These are phyloP conservation scores for Apantesis nais DNA, from an alignment of 2,888 invertebrate species.

Conservation along the genomic window DNA sequence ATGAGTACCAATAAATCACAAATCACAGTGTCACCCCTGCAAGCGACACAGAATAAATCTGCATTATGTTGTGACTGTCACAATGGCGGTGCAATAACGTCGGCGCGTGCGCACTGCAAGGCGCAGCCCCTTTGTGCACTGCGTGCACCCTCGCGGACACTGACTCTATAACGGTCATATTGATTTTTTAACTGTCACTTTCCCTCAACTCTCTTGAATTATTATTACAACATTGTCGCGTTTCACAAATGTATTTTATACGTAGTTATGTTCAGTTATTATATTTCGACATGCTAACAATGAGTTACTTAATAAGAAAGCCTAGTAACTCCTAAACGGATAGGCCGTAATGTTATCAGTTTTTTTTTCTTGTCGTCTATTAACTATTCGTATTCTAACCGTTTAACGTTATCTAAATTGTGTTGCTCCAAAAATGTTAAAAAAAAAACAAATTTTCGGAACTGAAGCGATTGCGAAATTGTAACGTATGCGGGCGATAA, in stretches of 20 bases:
- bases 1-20: slow-evolving; percentile 48
- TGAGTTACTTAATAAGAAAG: not conserved
- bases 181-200: slow-evolving; percentile 84
- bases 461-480: slow-evolving; percentile 17
- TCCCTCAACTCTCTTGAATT: slow-evolving; percentile 45
- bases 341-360: slow-evolving; percentile 5
- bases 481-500: slow-evolving; percentile 68
- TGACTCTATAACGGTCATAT: slow-evolving; percentile 78
- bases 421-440: slow-evolving; percentile 22
- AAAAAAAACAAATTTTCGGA: slow-evolving; percentile 31
- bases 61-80: slow-evolving; percentile 66
- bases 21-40: slow-evolving; percentile 61
- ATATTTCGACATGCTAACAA: slow-evolving; percentile 5
- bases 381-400: slow-evolving; percentile 22
- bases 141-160: slow-evolving; percentile 78
- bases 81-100: slow-evolving; percentile 63
- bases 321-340: slow-evolving; percentile 2
- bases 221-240: slow-evolving; percentile 17
- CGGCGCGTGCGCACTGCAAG: slow-evolving; percentile 71
- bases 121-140: slow-evolving; percentile 69
- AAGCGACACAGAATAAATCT: slow-evolving; percentile 61
- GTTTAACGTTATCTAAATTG: slow-evolving; percentile 35
- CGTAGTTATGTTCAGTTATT: not conserved
- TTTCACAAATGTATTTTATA: not conserved
- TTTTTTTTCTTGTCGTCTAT: slow-evolving; percentile 1